Percentiles rank a stretch among this genome's conserved stretches.
phyloP scores from a whole-genome alignment of 2,113 vertebrate genomes.

The Chunga burmeisteri region DNA sequence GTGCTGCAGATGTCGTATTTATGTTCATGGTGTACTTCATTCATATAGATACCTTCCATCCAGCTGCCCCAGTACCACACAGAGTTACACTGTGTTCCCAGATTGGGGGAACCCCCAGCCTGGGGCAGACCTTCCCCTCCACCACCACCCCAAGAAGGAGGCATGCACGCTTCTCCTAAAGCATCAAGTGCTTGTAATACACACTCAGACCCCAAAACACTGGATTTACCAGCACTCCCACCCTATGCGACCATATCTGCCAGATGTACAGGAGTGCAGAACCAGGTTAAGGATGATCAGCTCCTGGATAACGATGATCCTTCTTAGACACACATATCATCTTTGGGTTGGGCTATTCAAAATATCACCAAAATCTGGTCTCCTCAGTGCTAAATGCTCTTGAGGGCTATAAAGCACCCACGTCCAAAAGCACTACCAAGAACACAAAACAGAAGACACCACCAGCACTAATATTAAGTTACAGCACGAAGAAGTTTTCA shows the following conservation, averaged over 20 bases:
- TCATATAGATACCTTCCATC: neutral
- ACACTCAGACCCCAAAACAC: rapidly evolving
- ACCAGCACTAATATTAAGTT: neutral
- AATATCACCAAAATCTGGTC: neutral
- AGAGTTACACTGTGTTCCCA: neutral
- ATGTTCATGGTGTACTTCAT: neutral
- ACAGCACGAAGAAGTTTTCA: neutral
- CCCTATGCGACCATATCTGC: rapidly evolving
- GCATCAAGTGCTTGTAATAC: neutral
- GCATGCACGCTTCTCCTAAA: rapidly evolving
- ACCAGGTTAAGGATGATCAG: neutral
- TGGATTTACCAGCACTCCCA: neutral
- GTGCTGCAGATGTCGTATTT: neutral
- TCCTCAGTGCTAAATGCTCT: neutral
- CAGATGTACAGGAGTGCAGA: neutral
- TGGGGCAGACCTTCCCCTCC: neutral
- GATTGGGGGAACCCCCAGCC: neutral
- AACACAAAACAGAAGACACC: neutral
- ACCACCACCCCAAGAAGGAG: neutral
- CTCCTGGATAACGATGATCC: neutral
- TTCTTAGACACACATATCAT: neutral
- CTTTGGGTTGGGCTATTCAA: neutral
- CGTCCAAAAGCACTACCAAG: neutral
- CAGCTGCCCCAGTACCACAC: neutral
- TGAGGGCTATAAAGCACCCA: neutral